Conservation (phyloP, 2,797 vertebrate genomes). For the Vireo griseus region DNA sequence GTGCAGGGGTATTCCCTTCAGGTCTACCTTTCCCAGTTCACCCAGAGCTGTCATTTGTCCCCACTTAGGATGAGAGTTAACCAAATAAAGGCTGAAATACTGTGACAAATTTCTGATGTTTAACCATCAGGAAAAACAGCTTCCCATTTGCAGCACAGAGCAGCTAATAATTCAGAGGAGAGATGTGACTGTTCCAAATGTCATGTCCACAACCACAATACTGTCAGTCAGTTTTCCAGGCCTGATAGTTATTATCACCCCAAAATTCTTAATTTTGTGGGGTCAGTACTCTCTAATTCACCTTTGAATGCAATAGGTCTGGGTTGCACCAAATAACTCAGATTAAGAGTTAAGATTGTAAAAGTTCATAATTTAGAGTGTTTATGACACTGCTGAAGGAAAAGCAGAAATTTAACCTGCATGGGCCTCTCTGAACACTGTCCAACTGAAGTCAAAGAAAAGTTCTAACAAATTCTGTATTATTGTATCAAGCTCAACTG, state of each 20-base stretch:
- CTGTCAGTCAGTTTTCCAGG: neutral
- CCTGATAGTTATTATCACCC: neutral
- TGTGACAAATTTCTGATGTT: neutral
- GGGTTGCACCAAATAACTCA: neutral
- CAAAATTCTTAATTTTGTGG: neutral
- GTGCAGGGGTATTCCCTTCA: too few relatives aligned
- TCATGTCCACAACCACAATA: fast-evolving
- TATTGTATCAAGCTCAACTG: neutral
- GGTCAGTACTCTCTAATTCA: neutral
- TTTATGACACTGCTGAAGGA: neutral
- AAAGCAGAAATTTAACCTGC: neutral
- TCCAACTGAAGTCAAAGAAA: neutral
- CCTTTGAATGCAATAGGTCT: neutral
- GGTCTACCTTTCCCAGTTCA: neutral
- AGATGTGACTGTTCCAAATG: neutral
- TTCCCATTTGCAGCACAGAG: neutral
- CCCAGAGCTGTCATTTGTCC: neutral
- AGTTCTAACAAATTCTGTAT: neutral
- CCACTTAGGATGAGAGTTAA: neutral
- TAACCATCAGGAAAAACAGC: neutral
- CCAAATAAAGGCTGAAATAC: neutral
- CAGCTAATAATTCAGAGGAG: neutral
- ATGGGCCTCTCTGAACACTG: neutral
- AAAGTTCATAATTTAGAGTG: neutral
- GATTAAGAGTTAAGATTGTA: neutral